A percentile compares a stretch with the other conserved stretches of the same genome.
Evolutionary conservation across 2,797 vertebrate species (phyloP).

Genomic region (Sebastes diploproa): DNA sequence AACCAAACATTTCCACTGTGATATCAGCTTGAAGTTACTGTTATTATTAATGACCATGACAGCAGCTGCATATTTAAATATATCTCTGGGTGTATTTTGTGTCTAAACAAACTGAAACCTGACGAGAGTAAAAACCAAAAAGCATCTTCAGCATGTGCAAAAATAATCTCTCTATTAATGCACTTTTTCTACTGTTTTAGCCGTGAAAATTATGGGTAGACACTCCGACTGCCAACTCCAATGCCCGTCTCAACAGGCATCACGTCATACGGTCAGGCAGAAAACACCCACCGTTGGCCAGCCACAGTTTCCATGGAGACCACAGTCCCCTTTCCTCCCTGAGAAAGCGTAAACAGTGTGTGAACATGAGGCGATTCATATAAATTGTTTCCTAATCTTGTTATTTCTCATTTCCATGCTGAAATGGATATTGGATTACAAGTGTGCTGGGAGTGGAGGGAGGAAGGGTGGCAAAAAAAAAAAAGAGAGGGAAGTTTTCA

Average conservation of each 20-base stretch:
- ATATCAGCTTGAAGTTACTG: slow-evolving; percentile 10
- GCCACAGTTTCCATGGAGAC: slow-evolving; percentile 85
- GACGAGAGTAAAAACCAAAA: background rate
- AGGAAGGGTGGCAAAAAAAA: background rate
- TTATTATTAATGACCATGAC: slow-evolving; percentile 21
- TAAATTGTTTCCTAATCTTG: slow-evolving; percentile 83
- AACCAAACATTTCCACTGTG: slow-evolving; percentile 27
- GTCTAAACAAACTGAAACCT: slow-evolving; percentile 26
- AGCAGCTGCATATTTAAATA: slow-evolving; percentile 24
- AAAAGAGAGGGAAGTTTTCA: slow-evolving; percentile 26
- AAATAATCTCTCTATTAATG: slow-evolving; percentile 42
- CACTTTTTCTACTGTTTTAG: slow-evolving; percentile 62
- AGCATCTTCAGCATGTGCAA: background rate
- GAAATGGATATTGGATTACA: slow-evolving; percentile 77
- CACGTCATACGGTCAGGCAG: slow-evolving; percentile 65
- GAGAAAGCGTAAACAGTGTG: slow-evolving; percentile 77
- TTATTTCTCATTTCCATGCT: slow-evolving; percentile 81
- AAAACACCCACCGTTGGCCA: slow-evolving; percentile 69
- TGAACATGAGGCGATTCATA: slow-evolving; percentile 79
- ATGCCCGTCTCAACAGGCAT: slow-evolving; percentile 75
- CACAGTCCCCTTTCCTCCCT: slow-evolving; percentile 62
- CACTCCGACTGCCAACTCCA: slow-evolving; percentile 75
- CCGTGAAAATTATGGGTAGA: slow-evolving; percentile 67
- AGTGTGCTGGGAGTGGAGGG: slow-evolving; percentile 34
- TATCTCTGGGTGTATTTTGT: slow-evolving; percentile 1